A percentile compares a stretch with the other conserved stretches of the same genome.
phyloP scores from a whole-genome alignment of 2,113 vertebrate genomes.

The Urocolius indicus region DNA sequence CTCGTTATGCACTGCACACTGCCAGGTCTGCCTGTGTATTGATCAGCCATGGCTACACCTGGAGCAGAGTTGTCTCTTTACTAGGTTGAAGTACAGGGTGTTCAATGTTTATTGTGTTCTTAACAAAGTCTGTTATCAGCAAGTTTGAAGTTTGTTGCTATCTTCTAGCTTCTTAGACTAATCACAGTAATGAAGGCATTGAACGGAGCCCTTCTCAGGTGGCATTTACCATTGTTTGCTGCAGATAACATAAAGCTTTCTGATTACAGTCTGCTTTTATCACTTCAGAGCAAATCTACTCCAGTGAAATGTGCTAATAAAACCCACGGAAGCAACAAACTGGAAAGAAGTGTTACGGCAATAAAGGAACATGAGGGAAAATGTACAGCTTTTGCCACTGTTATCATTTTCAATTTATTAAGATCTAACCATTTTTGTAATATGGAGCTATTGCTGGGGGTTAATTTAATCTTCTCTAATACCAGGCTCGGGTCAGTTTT shows the following conservation, averaged over 20 bases:
- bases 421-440: slow-evolving; percentile 71
- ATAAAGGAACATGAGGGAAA: slow-evolving; percentile 71
- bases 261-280: slow-evolving; percentile 63
- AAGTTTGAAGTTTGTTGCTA: slow-evolving; percentile 43
- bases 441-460: slow-evolving; percentile 63
- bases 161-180: slow-evolving; percentile 24
- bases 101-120: slow-evolving; percentile 16
- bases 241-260: slow-evolving; percentile 57
- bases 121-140: slow-evolving; percentile 39
- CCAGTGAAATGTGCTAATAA: slow-evolving; percentile 66
- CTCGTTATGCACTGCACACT: fast-evolving
- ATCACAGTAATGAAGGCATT: slow-evolving; percentile 60
- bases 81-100: background rate
- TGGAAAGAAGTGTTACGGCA: slow-evolving; percentile 66
- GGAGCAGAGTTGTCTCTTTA: background rate
- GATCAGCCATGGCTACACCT: fast-evolving
- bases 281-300: slow-evolving; percentile 72
- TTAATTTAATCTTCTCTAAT: slow-evolving; percentile 76
- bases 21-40: fast-evolving
- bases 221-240: slow-evolving; percentile 55
- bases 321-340: slow-evolving; percentile 68
- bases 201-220: slow-evolving; percentile 29
- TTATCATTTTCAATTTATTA: slow-evolving; percentile 75
- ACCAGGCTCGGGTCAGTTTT: slow-evolving; percentile 48
- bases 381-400: slow-evolving; percentile 57